phyloP scores from a whole-genome alignment of 2,113 vertebrate genomes.

The Balaeniceps rex region DNA sequence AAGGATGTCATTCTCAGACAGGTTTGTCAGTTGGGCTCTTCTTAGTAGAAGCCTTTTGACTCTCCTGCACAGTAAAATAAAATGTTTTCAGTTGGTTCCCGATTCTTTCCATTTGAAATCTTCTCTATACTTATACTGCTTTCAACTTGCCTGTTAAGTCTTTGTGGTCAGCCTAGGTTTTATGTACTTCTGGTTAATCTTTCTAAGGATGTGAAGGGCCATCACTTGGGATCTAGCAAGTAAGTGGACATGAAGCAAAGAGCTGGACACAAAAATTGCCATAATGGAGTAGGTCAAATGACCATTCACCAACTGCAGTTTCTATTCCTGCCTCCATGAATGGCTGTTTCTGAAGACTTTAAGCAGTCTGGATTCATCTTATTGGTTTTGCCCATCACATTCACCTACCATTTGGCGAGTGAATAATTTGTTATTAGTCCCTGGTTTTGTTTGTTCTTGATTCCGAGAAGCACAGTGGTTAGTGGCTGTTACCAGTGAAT shows the following conservation, averaged over 20 bases:
- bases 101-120: background rate
- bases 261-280: background rate
- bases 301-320: background rate
- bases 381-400: background rate
- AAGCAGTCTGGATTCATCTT: background rate
- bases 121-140: background rate
- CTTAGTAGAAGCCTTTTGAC: background rate
- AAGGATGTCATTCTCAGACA: background rate
- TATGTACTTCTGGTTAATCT: background rate
- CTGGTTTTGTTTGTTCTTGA: background rate
- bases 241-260: background rate
- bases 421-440: background rate
- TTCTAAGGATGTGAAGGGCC: background rate
- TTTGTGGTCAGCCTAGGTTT: background rate
- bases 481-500: background rate
- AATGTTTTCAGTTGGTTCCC: background rate
- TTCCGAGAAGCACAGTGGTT: background rate
- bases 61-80: background rate
- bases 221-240: background rate
- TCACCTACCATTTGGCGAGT: background rate
- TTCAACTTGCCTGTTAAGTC: background rate
- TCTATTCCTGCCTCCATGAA: background rate
- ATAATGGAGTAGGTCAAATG: background rate
- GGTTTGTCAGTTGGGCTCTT: background rate
- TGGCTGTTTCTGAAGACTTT: background rate